phyloP scores from a whole-genome alignment of 2,113 vertebrate species.

The Python bivittatus region DNA sequence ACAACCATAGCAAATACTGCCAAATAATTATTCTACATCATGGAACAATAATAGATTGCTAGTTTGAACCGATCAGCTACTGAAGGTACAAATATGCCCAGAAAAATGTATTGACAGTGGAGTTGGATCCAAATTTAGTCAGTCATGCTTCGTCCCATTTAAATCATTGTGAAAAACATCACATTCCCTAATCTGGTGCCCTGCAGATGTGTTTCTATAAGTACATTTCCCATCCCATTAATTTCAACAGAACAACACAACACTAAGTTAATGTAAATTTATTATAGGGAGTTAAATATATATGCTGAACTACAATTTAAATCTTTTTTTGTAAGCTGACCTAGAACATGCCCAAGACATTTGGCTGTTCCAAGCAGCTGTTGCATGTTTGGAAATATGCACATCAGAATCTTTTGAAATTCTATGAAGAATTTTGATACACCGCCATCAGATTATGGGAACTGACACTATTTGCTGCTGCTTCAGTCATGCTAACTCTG shows the following conservation, averaged over 20 bases:
- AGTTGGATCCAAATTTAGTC: background rate
- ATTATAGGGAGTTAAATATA: background rate
- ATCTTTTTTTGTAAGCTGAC: background rate
- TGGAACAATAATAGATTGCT: background rate
- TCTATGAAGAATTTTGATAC: background rate
- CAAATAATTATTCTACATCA: background rate
- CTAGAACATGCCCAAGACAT: background rate
- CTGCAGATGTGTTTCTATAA: background rate
- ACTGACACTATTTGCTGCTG: background rate
- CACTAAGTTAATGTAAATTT: background rate
- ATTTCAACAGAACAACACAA: background rate
- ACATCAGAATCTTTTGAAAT: background rate
- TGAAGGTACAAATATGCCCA: background rate
- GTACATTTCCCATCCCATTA: background rate
- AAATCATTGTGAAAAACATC: background rate
- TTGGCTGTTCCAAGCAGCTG: background rate
- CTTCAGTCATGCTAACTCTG: background rate
- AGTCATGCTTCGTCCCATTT: background rate
- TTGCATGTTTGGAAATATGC: background rate
- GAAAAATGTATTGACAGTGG: background rate
- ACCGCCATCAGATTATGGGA: background rate
- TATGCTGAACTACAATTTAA: background rate
- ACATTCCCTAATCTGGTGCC: background rate
- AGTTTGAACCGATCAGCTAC: background rate
- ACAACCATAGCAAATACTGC: background rate